phyloP scores from a whole-genome alignment of 2,113 vertebrate genomes.

The Agelaius phoeniceus region DNA sequence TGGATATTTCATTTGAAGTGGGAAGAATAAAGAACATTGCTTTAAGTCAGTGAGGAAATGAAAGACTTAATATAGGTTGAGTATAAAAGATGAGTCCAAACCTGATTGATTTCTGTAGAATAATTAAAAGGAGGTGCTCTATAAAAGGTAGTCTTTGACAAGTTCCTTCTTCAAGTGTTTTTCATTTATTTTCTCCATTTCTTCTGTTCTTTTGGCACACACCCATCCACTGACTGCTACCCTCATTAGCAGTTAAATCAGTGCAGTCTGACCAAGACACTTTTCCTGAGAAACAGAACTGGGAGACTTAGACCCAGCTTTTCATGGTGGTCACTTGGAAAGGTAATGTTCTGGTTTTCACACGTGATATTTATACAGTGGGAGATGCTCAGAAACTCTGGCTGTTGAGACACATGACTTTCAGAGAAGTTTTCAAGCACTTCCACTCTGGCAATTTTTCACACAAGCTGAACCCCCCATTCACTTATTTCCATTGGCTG shows the following conservation, averaged over 20 bases:
- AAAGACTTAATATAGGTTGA: constrained; percentile 59
- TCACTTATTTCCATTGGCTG: background rate
- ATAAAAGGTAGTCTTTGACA: background rate
- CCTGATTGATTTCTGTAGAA: constrained; percentile 43
- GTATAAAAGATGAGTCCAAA: constrained; percentile 47
- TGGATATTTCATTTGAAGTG: constrained; percentile 68
- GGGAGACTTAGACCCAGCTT: background rate
- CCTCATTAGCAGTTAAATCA: constrained; percentile 9
- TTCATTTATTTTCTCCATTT: constrained; percentile 5
- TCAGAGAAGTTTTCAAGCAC: background rate
- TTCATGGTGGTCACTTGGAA: background rate
- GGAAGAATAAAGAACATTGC: constrained; percentile 50
- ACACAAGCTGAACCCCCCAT: background rate
- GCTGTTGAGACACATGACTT: background rate
- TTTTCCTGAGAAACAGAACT: background rate
- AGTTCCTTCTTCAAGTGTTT: constrained; percentile 28
- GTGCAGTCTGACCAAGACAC: background rate
- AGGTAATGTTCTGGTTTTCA: background rate
- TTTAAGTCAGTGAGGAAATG: constrained; percentile 56
- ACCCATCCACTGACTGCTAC: background rate
- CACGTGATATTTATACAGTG: background rate
- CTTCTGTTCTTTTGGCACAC: background rate
- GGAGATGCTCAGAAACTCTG: background rate
- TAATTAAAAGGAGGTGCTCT: constrained; percentile 48
- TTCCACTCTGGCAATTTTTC: background rate